phyloP scores from a whole-genome alignment of 2,888 invertebrate genomes.

The Chymomyza procnemis region DNA sequence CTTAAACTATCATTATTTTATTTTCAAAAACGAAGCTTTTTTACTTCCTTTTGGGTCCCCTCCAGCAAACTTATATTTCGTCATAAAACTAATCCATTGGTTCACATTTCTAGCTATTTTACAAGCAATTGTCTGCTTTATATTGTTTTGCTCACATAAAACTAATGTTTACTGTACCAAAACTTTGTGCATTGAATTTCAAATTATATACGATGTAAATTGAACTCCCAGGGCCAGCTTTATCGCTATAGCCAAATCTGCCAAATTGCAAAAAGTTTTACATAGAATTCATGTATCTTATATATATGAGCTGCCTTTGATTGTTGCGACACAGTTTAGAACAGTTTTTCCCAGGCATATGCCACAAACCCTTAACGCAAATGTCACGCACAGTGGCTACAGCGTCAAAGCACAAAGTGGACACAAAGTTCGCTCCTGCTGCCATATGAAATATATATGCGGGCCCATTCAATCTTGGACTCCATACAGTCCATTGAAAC shows the following conservation, averaged over 20 bases:
- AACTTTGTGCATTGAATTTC: background rate
- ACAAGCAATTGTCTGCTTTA: no score
- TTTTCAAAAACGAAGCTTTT: no score
- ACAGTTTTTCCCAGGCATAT: background rate
- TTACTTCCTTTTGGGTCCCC: no score
- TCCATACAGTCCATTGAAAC: background rate
- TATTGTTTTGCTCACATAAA: background rate
- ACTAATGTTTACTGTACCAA: background rate
- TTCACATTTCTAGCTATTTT: no score
- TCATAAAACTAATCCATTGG: no score
- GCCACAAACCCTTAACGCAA: slow-evolving; percentile 61
- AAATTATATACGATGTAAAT: background rate
- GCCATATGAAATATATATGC: slow-evolving; percentile 31
- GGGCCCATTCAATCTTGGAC: slow-evolving; percentile 54
- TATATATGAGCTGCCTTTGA: background rate
- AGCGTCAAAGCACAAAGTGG: slow-evolving; percentile 32
- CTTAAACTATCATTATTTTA: no score
- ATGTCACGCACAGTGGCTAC: slow-evolving; percentile 68
- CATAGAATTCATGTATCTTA: background rate
- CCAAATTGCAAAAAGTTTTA: slow-evolving; percentile 53
- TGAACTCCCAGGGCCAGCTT: slow-evolving; percentile 19
- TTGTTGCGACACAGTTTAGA: background rate
- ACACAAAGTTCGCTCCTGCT: background rate
- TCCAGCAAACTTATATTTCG: no score
- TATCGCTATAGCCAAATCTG: slow-evolving; percentile 50